Evolutionary conservation across 2,113 vertebrate genomes (phyloP).

Genomic region (Acanthisitta chloris): DNA sequence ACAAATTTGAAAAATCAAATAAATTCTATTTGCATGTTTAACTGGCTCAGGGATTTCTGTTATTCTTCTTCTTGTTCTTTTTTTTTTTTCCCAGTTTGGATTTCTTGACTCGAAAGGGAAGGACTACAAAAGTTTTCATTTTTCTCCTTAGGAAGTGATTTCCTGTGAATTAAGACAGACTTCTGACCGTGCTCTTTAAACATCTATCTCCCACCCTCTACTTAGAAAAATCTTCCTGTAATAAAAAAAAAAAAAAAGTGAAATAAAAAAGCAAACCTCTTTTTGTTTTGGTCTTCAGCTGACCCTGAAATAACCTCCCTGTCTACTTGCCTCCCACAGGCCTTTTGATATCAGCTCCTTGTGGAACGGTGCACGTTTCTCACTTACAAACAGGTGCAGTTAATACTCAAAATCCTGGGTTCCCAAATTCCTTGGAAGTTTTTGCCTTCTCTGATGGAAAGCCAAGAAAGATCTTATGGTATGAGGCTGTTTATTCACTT

Average conservation of each 20-base stretch:
- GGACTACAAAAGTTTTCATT: constrained; percentile 5
- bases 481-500: constrained; percentile 52
- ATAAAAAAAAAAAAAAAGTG: constrained; percentile 24
- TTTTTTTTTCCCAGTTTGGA: background rate
- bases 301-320: constrained; percentile 63
- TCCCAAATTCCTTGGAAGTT: constrained; percentile 54
- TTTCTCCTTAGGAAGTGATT: constrained; percentile 60
- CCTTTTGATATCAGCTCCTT: constrained; percentile 66
- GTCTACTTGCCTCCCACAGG: constrained; percentile 38
- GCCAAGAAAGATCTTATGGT: constrained; percentile 55
- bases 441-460: constrained; percentile 65
- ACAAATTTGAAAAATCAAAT: constrained; percentile 42
- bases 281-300: constrained; percentile 59
- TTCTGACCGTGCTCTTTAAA: constrained; percentile 54
- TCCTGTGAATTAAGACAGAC: constrained; percentile 61
- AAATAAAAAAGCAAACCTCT: background rate
- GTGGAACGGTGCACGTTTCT: constrained; percentile 23
- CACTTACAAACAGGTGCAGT: constrained; percentile 54
- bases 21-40: constrained; percentile 58
- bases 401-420: constrained; percentile 47
- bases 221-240: constrained; percentile 52
- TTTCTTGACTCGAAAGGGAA: constrained; percentile 38
- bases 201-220: constrained; percentile 34
- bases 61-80: background rate
- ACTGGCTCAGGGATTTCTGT: constrained; percentile 19